Evolutionary conservation across 2,888 invertebrate genomes (phyloP).

Genomic region (Drosophila nr. medialis): DNA sequence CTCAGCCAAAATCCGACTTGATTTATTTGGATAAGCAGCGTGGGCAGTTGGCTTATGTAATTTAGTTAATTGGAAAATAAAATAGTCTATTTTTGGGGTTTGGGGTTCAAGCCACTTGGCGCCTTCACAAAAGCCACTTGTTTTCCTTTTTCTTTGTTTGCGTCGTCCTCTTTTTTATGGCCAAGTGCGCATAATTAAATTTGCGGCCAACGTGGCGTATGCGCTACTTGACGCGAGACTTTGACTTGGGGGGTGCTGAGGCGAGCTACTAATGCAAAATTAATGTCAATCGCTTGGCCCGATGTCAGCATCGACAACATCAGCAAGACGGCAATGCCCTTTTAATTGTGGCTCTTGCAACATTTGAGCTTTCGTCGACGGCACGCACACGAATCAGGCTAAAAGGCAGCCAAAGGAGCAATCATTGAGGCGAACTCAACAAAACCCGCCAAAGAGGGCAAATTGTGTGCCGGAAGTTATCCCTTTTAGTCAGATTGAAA

Average conservation of each 20-base stretch:
- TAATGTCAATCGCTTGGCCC: constrained; percentile 69
- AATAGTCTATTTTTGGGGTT: constrained; percentile 29
- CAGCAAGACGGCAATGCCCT: constrained; percentile 64
- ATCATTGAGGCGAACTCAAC: constrained; percentile 42
- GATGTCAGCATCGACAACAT: constrained; percentile 40
- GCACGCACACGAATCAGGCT: constrained; percentile 46
- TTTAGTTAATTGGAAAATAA: constrained; percentile 75
- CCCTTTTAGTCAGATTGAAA: constrained; percentile 79
- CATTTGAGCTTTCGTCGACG: constrained; percentile 53
- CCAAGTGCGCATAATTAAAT: constrained; percentile 71
- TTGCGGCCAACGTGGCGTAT: constrained; percentile 63
- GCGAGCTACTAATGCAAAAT: constrained; percentile 69
- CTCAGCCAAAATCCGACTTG: constrained; percentile 29
- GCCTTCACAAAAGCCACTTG: constrained; percentile 47
- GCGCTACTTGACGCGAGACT: constrained; percentile 35
- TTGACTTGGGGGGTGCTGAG: not conserved
- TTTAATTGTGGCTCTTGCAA: constrained; percentile 62
- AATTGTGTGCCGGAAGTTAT: constrained; percentile 73
- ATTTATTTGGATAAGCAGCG: constrained; percentile 36
- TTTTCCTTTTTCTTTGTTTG: constrained; percentile 15
- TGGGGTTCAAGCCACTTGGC: constrained; percentile 38
- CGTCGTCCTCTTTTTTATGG: constrained; percentile 38
- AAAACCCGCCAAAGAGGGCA: constrained; percentile 41
- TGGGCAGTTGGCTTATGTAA: constrained; percentile 64
- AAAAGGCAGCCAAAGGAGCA: constrained; percentile 14